Percentiles rank a stretch among this genome's conserved stretches.
These are phyloP conservation scores for Proterorhinus semilunaris DNA, from an alignment of 2,113 vertebrate genomes.

Conservation along the genomic window DNA sequence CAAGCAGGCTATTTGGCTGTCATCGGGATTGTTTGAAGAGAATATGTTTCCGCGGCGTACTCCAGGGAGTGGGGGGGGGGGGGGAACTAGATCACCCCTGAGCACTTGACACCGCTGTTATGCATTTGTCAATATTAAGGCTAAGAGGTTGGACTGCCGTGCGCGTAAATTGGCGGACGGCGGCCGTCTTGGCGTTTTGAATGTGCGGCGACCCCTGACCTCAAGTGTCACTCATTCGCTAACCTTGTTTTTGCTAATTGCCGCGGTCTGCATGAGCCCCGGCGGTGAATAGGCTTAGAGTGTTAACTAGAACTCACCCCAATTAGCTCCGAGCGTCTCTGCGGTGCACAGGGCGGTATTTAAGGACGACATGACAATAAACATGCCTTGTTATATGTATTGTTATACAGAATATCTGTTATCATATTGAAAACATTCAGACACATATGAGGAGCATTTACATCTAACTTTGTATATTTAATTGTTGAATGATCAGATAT, in stretches of 20 bases:
- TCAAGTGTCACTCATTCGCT: constrained; percentile 49
- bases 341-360: not conserved
- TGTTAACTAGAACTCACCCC: not conserved
- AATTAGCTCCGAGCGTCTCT: constrained; percentile 5
- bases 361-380: not conserved
- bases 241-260: constrained; percentile 65
- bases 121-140: constrained; percentile 83
- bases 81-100: constrained; percentile 79
- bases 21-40: constrained; percentile 93
- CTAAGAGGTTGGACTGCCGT: constrained; percentile 70
- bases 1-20: constrained; percentile 94
- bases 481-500: no score
- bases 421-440: no score
- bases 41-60: constrained; percentile 86
- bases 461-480: no score
- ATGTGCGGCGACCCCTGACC: constrained; percentile 71
- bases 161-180: constrained; percentile 69
- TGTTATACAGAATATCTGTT: no score
- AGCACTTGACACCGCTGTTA: constrained; percentile 80
- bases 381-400: not conserved
- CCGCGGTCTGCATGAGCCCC: constrained; percentile 18
- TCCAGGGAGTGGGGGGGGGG: constrained; percentile 76
- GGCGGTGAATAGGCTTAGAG: constrained; percentile 12
- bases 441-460: no score
- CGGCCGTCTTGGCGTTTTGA: constrained; percentile 32